Percentiles rank a stretch among this genome's conserved stretches.
Evolutionary conservation across 1,140 invertebrate species (phyloP).

Genomic region (Sycophaga agraensis): DNA sequence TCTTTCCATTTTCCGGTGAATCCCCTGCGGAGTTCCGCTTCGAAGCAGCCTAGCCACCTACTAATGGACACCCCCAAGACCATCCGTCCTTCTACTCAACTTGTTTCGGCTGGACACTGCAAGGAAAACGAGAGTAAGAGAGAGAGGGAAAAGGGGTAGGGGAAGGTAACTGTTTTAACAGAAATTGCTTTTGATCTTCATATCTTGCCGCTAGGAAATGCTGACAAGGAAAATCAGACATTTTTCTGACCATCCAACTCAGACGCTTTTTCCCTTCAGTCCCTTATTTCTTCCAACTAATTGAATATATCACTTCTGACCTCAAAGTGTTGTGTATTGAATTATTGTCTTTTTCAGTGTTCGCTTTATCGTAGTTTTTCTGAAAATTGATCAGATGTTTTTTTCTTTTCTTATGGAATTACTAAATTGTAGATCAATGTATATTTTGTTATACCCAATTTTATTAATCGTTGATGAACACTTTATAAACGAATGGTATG

Average conservation of each 20-base stretch:
- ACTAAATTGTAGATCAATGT: too few species aligned
- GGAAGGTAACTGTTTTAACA: neutral
- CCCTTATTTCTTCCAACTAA: neutral
- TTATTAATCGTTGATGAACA: too few species aligned
- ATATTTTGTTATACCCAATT: too few species aligned
- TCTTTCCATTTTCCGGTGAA: slow-evolving; percentile 6
- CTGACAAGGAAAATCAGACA: neutral
- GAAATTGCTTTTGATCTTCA: neutral
- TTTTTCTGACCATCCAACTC: too few species aligned
- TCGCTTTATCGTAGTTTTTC: too few species aligned
- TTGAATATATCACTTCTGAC: neutral
- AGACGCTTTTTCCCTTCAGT: neutral
- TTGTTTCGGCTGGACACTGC: slow-evolving; percentile 5
- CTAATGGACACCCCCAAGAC: slow-evolving; percentile 12
- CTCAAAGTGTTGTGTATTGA: neutral
- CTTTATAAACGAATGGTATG: too few species aligned
- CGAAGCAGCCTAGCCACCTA: neutral
- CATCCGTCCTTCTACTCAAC: slow-evolving; percentile 4
- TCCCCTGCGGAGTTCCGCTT: slow-evolving; percentile 4
- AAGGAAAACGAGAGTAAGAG: neutral
- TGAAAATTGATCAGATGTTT: too few species aligned
- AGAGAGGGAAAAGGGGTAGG: too few species aligned
- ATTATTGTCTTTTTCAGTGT: slow-evolving; percentile 17
- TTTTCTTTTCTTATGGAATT: too few species aligned
- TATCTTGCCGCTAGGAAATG: neutral